Evolutionary conservation across 1,140 invertebrate genomes (phyloP).

Genomic region (Goniozus legneri): DNA sequence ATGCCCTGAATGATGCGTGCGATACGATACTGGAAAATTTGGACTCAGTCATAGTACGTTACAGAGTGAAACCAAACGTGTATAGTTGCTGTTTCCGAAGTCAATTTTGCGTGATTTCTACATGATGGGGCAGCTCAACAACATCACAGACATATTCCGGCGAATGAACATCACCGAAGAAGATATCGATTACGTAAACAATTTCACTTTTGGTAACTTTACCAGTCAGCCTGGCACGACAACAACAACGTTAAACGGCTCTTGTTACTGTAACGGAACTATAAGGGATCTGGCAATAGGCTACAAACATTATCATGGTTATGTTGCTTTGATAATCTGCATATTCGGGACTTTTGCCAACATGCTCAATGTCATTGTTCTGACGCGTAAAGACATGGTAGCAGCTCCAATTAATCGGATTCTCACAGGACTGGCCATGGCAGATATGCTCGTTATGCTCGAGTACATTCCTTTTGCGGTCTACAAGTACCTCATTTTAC

Average conservation of each 20-base stretch:
- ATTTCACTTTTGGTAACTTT: conserved; percentile 12
- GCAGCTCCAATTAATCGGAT: conserved; percentile 80
- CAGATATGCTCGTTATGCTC: conserved; percentile 83
- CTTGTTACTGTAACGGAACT: conserved; percentile 25
- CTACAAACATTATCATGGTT: conserved; percentile 58
- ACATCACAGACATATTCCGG: conserved; percentile 25
- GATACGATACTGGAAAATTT: too few species aligned
- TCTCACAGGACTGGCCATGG: conserved; percentile 74
- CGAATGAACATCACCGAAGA: conserved; percentile 36
- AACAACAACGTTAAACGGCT: neutral
- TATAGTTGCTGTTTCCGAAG: too few species aligned
- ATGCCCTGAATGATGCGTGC: too few species aligned
- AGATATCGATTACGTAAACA: conserved; percentile 35
- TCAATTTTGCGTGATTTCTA: too few species aligned
- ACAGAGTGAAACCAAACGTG: too few species aligned
- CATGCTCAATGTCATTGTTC: conserved; percentile 81
- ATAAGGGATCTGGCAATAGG: conserved; percentile 21
- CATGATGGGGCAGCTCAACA: too few species aligned
- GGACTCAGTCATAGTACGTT: too few species aligned
- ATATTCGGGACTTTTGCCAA: conserved; percentile 88
- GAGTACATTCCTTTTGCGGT: conserved; percentile 82
- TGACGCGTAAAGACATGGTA: conserved; percentile 80
- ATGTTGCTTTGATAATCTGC: conserved; percentile 72
- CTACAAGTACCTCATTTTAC: conserved; percentile 68
- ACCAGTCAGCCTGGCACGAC: neutral